A percentile compares a stretch with the other conserved stretches of the same genome.
Conservation (phyloP, 1,140 invertebrate species). For the Bemisia tabaci region DNA sequence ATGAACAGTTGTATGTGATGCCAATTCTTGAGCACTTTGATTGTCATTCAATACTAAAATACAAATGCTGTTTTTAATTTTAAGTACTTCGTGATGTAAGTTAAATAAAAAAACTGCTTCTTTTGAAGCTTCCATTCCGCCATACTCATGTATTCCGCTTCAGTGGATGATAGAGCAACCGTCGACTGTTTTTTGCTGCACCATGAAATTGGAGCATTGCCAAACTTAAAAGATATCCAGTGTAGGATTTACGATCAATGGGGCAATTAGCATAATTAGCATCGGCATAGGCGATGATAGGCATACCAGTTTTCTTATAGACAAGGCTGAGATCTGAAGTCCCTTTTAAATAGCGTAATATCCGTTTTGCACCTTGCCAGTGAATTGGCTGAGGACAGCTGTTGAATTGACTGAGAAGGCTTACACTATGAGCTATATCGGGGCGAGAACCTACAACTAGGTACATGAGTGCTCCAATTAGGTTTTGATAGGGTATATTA, state of each 20-base stretch:
- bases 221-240: background rate
- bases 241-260: background rate
- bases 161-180: background rate
- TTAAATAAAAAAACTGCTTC: background rate
- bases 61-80: background rate
- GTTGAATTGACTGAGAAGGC: conserved; percentile 25
- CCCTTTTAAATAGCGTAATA: conserved; percentile 24
- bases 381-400: conserved; percentile 17
- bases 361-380: conserved; percentile 22
- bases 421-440: conserved; percentile 22
- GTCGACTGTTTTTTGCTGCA: background rate
- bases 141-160: background rate
- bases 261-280: background rate
- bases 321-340: conserved; percentile 18
- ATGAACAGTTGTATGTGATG: background rate
- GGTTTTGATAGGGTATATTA: conserved; percentile 24
- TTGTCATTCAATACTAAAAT: background rate
- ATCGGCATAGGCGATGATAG: background rate
- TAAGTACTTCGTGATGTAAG: background rate
- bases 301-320: conserved; percentile 16
- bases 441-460: conserved; percentile 21
- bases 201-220: background rate
- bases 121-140: background rate
- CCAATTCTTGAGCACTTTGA: background rate
- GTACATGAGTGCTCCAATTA: conserved; percentile 27